These are phyloP conservation scores for Chaetops frenatus DNA, from an alignment of 2,113 vertebrate genomes.

Conservation along the genomic window DNA sequence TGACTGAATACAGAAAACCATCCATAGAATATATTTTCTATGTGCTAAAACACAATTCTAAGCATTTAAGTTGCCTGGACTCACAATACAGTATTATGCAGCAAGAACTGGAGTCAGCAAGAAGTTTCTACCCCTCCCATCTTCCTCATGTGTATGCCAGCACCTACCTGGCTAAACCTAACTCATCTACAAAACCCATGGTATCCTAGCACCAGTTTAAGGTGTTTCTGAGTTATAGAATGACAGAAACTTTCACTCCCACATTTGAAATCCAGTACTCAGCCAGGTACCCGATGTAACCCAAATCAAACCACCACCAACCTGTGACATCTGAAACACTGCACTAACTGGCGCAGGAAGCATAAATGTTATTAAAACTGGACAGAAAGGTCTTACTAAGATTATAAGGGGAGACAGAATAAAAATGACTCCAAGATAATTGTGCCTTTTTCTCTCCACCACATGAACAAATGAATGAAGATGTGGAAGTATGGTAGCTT, in stretches of 20 bases:
- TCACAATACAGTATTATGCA: neutral
- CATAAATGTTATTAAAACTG: neutral
- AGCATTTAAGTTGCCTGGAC: neutral
- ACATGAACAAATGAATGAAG: neutral
- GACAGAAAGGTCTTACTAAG: neutral
- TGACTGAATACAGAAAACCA: neutral
- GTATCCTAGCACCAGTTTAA: neutral
- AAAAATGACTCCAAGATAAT: neutral
- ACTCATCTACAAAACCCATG: fast-evolving
- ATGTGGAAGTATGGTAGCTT: neutral
- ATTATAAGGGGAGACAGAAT: neutral
- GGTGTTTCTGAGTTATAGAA: neutral
- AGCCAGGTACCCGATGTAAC: neutral
- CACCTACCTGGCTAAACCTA: neutral
- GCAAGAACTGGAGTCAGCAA: neutral
- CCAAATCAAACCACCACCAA: neutral
- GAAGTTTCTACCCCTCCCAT: neutral
- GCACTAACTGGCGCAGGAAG: neutral
- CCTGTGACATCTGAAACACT: neutral
- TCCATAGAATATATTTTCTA: neutral
- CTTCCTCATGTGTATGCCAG: fast-evolving
- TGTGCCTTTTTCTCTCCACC: neutral
- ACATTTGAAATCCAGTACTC: neutral
- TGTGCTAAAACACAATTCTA: neutral
- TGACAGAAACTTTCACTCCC: neutral